Base-by-base conservation (phyloP, 2,888 invertebrate genomes). In the Eurois occulta region DNA sequence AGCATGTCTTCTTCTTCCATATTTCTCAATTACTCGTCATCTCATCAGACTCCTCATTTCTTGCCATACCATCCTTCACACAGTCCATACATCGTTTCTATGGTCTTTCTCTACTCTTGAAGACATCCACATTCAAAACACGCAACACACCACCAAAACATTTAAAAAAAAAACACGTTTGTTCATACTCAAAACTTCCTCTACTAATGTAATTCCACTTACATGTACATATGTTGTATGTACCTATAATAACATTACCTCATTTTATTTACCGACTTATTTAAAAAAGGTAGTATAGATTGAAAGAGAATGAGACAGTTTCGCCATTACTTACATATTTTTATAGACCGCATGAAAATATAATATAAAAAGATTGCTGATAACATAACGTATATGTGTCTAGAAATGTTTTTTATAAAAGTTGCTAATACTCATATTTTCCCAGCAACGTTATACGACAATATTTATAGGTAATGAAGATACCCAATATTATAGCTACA, bases 371-470 rank as follows among this genome's bases (percentile, higher is more conserved):
- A 68, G 3, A 65, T 75, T 71, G 16, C 38, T 52, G 68, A 52
- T 80, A 72, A 16, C 52, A 69, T 16, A 65, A 62, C n/a, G n/a
- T 65, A 24, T 46, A n/a, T 35, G n/a, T 58, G 32, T 66, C 10
- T 38, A 24, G 35, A 46, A 71, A 58, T 41, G 35, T 18, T 41
- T 74, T 55, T 67, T 41, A 32, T 65, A 69, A 72, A 71, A 60
- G 28, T 5, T 72, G 43, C 24, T 52, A 41, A 55, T 68, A 68
- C 43, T 69, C 62, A 64, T 78, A 64, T 69, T 73, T 80, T 73
- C 0, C 32, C 18, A 76, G 18, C 43, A 32, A n/a, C 11, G 38
- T 60, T 13, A 28, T 2, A 28, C 8, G 24, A 24, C 43, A 11
- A 35, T 74, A 62, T 18, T 62, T 60, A 76, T 48, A 10, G 13